A percentile compares a stretch with the other conserved stretches of the same genome.
These are phyloP conservation scores for Drosophila yooni DNA, from an alignment of 2,888 invertebrate species.

Conservation along the genomic window DNA sequence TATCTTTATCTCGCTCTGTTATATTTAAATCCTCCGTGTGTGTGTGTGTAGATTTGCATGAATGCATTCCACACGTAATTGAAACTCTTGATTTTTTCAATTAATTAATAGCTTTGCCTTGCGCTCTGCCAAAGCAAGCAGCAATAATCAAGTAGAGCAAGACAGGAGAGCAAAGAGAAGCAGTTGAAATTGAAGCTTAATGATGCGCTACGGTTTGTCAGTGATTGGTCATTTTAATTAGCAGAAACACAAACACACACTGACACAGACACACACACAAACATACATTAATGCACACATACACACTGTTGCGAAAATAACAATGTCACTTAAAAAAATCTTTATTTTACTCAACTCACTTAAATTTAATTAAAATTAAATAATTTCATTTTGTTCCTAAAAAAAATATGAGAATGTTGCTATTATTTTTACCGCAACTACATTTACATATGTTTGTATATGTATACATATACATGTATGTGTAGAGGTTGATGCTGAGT, in stretches of 20 bases:
- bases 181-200: not conserved
- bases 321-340: not conserved
- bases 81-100: conserved; percentile 69
- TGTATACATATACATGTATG: not conserved
- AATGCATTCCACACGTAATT: conserved; percentile 66
- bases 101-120: conserved; percentile 69
- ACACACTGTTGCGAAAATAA: not conserved
- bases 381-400: not conserved
- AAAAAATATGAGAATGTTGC: not conserved
- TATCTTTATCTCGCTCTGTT: not conserved
- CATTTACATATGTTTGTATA: not conserved
- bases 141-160: conserved; percentile 1
- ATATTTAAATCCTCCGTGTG: not conserved
- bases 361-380: not conserved
- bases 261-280: conserved; percentile 7
- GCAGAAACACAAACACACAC: conserved; percentile 27
- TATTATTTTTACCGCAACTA: not conserved
- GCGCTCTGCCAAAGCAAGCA: conserved; percentile 26
- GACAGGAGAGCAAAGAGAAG: not conserved
- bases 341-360: not conserved
- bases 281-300: not conserved
- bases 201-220: conserved; percentile 23
- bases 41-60: conserved; percentile 47
- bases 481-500: not conserved
- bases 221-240: conserved; percentile 60